Conservation (phyloP, 2,888 invertebrate genomes). For the Dynastes tityus region DNA sequence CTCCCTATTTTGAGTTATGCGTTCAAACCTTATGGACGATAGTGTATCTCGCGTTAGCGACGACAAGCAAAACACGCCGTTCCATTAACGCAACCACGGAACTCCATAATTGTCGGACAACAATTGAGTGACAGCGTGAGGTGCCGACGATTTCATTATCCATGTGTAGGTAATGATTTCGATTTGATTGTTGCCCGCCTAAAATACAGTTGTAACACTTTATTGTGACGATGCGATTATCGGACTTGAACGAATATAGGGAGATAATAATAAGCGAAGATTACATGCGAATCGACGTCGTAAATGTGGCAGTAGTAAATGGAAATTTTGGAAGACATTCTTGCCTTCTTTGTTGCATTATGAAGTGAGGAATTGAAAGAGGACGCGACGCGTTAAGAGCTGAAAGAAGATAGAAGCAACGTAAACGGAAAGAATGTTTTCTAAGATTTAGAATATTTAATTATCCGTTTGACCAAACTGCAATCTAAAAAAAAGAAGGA, state of each 20-base stretch:
- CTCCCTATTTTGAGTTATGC: no score
- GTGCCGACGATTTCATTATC: slow-evolving; percentile 33
- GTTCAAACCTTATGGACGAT: neutral
- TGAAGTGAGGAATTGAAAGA: neutral
- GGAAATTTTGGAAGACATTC: neutral
- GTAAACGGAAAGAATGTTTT: no score
- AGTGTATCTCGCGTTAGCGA: neutral
- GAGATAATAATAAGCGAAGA: slow-evolving; percentile 14
- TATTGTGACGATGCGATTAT: neutral
- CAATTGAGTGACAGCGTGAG: slow-evolving; percentile 34
- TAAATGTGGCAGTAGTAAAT: neutral
- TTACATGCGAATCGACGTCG: neutral
- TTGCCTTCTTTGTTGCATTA: neutral
- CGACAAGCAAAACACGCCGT: slow-evolving; percentile 18
- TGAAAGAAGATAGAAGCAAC: neutral
- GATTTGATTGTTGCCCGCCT: slow-evolving; percentile 5
- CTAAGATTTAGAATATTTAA: no score
- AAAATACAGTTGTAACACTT: slow-evolving; percentile 27
- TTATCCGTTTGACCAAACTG: no score
- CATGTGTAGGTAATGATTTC: slow-evolving; percentile 32
- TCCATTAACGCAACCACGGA: slow-evolving; percentile 38
- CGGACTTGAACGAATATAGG: neutral
- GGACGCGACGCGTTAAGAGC: neutral
- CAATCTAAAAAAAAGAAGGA: no score
- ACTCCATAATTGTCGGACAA: slow-evolving; percentile 7